A percentile compares a stretch with the other conserved stretches of the same genome.
phyloP scores from a whole-genome alignment of 2,797 vertebrate genomes.

The Amazona finschi region DNA sequence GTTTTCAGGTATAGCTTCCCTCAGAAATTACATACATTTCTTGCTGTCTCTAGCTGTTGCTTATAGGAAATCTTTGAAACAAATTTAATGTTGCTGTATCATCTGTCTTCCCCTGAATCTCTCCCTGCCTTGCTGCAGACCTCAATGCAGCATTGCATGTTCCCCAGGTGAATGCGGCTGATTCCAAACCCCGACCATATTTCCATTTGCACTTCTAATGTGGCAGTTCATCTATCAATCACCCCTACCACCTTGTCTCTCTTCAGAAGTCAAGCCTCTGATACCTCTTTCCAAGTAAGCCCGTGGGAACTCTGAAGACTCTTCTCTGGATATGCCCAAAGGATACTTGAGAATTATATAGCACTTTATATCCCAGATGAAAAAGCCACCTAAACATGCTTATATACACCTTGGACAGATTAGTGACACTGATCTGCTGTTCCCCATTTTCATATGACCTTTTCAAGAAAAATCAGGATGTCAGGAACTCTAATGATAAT shows the following conservation, averaged over 20 bases:
- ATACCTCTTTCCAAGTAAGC: slow-evolving; percentile 12
- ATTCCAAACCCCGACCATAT: slow-evolving; percentile 17
- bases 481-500: neutral
- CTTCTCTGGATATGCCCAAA: neutral
- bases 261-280: slow-evolving; percentile 43
- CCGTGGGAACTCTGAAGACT: neutral
- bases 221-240: slow-evolving; percentile 15
- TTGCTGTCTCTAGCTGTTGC: neutral
- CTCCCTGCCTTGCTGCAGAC: neutral
- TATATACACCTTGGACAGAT: neutral
- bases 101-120: neutral
- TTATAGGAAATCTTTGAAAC: neutral
- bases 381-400: neutral
- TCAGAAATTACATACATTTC: neutral
- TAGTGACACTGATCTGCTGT: neutral
- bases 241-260: neutral
- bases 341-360: neutral
- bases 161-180: neutral
- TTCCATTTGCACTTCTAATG: slow-evolving; percentile 44
- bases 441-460: slow-evolving; percentile 14
- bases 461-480: slow-evolving; percentile 5
- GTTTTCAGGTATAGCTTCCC: neutral
- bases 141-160: neutral
- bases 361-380: neutral
- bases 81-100: neutral